Evolutionary conservation across 2,113 vertebrate species (phyloP), one percentile per base, ranked within the genome.

Genomic region (Galeopterus variegatus): DNA sequence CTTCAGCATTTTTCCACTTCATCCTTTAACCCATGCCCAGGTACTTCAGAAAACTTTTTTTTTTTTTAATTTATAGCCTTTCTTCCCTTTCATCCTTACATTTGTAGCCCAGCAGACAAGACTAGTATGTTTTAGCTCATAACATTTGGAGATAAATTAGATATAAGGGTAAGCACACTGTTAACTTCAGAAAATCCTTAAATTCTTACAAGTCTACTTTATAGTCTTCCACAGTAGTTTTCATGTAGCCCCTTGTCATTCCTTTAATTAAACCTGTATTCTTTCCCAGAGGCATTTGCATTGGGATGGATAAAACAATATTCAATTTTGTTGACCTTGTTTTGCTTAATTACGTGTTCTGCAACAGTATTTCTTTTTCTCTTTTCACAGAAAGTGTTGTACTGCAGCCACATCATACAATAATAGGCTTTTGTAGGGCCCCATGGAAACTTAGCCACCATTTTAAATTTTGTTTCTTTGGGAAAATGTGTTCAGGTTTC

Each of bases 401-500:
- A 81, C 0, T 3, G 28, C 23, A 90, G 23, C 58, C 28, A 70
- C 21, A 56, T 95, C n/a, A 58, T 56, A 58, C 13, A 81, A 28
- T 24, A 85, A 77, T 58, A 92, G 60, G 12, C 24, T 95, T 94
- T 54, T 86, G 28, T 91, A 73, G 36, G 41, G 60, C 87, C 31
- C 41, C 4, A 3, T 67, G 69, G 31, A n/a, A 89, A 83, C 24
- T 14, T 90, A 73, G 28, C 73, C 28, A 93, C 41, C 62, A 26
- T 91, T 88, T 93, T 50, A 88, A 85, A 93, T 64, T 79, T 88
- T 81, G 8, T 91, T 56, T 95, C 28, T 89, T 82, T 82, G 13
- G 95, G 92, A 60, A 70, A 91, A 67, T 58, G 15, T 65, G 10
- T 94, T 83, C n/a, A 54, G 33, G 24, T 79, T 90, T 96, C 33